Percentiles rank a stretch among this genome's conserved stretches.
These are phyloP conservation scores for Chironomus striatipennis DNA, from an alignment of 1,140 invertebrate genomes.

Conservation along the genomic window DNA sequence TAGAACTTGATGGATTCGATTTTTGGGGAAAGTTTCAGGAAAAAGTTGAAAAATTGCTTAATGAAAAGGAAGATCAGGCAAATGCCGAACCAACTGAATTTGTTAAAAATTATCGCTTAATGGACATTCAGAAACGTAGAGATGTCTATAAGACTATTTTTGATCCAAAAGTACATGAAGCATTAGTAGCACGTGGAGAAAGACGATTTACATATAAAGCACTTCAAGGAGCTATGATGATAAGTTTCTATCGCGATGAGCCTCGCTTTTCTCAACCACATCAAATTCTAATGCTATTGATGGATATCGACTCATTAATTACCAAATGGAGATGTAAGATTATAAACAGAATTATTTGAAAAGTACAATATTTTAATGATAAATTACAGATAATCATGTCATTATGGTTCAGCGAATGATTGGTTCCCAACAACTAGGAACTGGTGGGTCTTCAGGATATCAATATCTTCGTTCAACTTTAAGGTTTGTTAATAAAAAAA, in stretches of 20 bases:
- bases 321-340: conserved; percentile 99
- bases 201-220: conserved; percentile 83
- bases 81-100: conserved; percentile 51
- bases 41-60: conserved; percentile 65
- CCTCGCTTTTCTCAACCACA: conserved; percentile 94
- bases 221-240: conserved; percentile 93
- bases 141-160: conserved; percentile 88
- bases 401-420: conserved; percentile 99
- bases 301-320: conserved; percentile 96
- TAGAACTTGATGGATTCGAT: conserved; percentile 74
- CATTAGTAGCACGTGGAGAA: conserved; percentile 72
- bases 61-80: conserved; percentile 49
- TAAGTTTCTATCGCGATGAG: conserved; percentile 92
- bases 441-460: conserved; percentile 96
- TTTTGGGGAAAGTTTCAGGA: conserved; percentile 88
- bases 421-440: conserved; percentile 91
- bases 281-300: conserved; percentile 84
- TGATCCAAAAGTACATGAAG: conserved; percentile 70
- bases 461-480: conserved; percentile 96
- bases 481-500: conserved; percentile 57
- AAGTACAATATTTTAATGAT: neutral
- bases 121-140: conserved; percentile 64
- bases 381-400: conserved; percentile 85
- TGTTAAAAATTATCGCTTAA: conserved; percentile 50
- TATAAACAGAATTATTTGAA: neutral